Evolutionary conservation across 2,797 vertebrate genomes (phyloP).

Genomic region (Tarsius wallacei): DNA sequence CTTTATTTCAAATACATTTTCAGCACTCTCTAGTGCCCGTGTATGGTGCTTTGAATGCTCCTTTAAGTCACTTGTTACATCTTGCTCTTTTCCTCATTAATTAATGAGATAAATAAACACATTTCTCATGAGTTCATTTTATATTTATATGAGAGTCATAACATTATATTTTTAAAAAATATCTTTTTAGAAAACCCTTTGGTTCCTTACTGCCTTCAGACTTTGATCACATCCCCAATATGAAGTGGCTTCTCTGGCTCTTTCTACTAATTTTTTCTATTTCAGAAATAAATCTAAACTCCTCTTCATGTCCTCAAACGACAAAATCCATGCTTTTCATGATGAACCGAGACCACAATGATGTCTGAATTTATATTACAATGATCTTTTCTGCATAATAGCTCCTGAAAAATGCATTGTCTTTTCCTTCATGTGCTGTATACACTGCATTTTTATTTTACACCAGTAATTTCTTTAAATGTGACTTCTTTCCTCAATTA

Average conservation of each 20-base stretch:
- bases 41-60: background rate
- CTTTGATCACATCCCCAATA: background rate
- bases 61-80: background rate
- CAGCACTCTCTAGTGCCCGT: background rate
- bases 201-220: background rate
- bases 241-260: background rate
- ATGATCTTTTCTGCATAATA: background rate
- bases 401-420: background rate
- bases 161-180: background rate
- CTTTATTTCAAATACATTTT: conserved; percentile 14
- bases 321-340: conserved; percentile 10
- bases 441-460: background rate
- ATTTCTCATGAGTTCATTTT: conserved; percentile 19
- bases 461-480: background rate
- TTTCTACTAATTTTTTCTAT: background rate
- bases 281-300: background rate
- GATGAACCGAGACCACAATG: background rate
- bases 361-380: conserved; percentile 1
- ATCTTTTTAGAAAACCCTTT: background rate
- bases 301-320: background rate
- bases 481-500: background rate
- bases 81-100: background rate
- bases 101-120: conserved; percentile 25
- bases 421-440: background rate
- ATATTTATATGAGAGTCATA: background rate